Evolutionary conservation across 2,888 invertebrate genomes (phyloP), one percentile per base, ranked within the genome.

Genomic region (Julus scandinavius): DNA sequence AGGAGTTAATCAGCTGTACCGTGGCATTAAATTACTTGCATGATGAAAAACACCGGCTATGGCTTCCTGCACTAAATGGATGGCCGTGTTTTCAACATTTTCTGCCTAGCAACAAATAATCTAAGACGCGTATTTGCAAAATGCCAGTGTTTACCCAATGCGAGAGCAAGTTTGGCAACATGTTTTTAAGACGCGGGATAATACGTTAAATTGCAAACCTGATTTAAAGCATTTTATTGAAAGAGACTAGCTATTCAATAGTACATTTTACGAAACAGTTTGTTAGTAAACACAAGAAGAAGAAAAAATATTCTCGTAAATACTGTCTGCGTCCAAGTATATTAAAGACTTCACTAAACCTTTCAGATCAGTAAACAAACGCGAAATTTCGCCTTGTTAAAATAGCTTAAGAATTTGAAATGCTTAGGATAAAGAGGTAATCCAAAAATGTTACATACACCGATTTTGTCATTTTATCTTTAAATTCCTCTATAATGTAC

Each of bases 1-100:
- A 87, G 80, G 63, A 87, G 87, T 87, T 87, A 87, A 87, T 87
- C 80, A 87, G 63, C 87, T 87, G 63, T 87, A 87, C 85, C n/a
- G 72, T 72, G 29, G 29, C 72, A 72, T 72, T 72, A 72, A 72
- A 72, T 72, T 72, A 72, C 72, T 20, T 72, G 20, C 72, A 72
- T 29, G 72, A 72, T 72, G 72, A 72, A 72, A 72, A 72, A 72
- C 72, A 72, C 11, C 11, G 72, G 20, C 72, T 72, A 72, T 72
- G 72, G 72, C 72, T 29, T 72, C 72, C 29, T 72, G 72, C 9
- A 20, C 72, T 20, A 72, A 72, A 72, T 29, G 29, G 20, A 72
- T 72, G 29, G 20, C n/a, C 63, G n/a, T 17, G 17, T 63, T 63
- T 20, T 63, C 63, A 54, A 54, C 13, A 63, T 20, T n/a, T n/a